Base-by-base conservation (phyloP, 2,113 vertebrate species). In the Pogona vitticeps region DNA sequence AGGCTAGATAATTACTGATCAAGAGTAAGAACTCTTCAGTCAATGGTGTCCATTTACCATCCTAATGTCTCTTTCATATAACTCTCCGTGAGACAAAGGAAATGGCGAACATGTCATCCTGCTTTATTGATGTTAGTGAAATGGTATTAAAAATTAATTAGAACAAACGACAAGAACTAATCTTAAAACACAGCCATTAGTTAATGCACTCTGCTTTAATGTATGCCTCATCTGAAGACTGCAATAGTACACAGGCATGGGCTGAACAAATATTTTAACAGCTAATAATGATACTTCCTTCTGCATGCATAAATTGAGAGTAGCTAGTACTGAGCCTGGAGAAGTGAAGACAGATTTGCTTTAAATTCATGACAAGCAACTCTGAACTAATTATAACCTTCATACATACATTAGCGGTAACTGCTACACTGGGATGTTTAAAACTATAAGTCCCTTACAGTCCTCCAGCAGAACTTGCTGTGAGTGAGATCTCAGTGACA, bases 131-230 rank as follows among this genome's bases (percentile, higher is more conserved):
- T 63, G 13, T 2, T 9, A 21, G 26, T 63, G 36, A 82, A 89
- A n/a, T 46, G 1, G 28, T 81, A 31, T 23, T 86, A 86, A 86
- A 87, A 14, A 72, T 59, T 76, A 86, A 80, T 80, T 72, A 71
- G 56, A 68, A 72, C 31, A 33, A 80, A 80, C 1, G 23, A 86
- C 61, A 80, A 80, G 4, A 77, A 83, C 26, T 38, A 72, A 68
- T 56, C 75, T 80, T 70, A 65, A 59, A 75, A 61, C 2, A 5
- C 63, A 83, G 26, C n/a, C 18, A 73, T 81, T 76, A 68, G 28
- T 86, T 88, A 78, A 58, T 1, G 1, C 2, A 33, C 56, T 89
- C 83, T n/a, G 3, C 31, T 82, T 1, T 46, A 71, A 33, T 65
- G 17, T 8, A 70, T 2, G 38, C 18, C 7, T 83, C 80, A 52